These are phyloP conservation scores for Temnopleurus reevesii DNA, from an alignment of 53 echinoderm and acorn worm genomes.

Conservation along the genomic window DNA sequence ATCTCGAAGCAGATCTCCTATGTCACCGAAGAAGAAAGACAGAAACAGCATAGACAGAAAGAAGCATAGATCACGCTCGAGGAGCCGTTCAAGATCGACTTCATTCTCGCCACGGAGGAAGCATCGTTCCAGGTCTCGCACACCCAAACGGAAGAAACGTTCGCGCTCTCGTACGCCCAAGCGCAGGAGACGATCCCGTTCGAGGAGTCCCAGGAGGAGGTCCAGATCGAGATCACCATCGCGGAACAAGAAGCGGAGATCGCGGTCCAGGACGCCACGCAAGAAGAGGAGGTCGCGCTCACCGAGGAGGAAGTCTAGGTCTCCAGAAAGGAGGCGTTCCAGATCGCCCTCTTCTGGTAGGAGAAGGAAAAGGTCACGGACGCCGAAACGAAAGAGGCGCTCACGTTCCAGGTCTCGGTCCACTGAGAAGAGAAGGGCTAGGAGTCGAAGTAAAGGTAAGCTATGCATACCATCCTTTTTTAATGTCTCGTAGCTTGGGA, in stretches of 20 bases:
- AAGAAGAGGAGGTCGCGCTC: constrained; percentile 60
- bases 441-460: constrained; percentile 31
- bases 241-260: constrained; percentile 54
- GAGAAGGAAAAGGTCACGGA: constrained; percentile 60
- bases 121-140: constrained; percentile 34
- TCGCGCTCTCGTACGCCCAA: constrained; percentile 63
- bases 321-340: constrained; percentile 54
- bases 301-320: constrained; percentile 56
- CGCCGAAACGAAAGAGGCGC: constrained; percentile 45
- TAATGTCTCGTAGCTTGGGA: background rate
- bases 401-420: constrained; percentile 59
- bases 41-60: background rate
- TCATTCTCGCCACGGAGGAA: constrained; percentile 5
- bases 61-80: background rate
- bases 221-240: constrained; percentile 63
- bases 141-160: constrained; percentile 40
- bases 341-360: constrained; percentile 52
- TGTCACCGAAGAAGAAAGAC: background rate
- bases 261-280: constrained; percentile 63
- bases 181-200: constrained; percentile 43
- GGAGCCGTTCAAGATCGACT: constrained; percentile 9
- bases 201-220: constrained; percentile 54
- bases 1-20: background rate
- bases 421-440: constrained; percentile 30
- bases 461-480: background rate